Evolutionary conservation across 2,888 invertebrate species (phyloP).

Genomic region (Aspidiotus destructor): DNA sequence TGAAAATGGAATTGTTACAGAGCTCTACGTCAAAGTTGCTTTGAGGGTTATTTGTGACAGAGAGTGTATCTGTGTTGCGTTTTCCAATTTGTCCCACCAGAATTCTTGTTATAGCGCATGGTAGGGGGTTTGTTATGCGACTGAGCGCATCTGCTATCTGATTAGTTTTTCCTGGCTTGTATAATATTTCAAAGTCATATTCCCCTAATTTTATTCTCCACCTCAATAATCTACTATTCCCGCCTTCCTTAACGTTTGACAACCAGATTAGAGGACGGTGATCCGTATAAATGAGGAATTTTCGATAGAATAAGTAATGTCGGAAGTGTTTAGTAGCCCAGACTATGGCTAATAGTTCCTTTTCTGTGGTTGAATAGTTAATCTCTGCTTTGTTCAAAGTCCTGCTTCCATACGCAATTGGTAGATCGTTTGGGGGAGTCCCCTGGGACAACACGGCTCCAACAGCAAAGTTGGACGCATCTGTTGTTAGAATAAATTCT

Average conservation of each 20-base stretch:
- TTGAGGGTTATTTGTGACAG: no score
- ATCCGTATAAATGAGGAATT: slow-evolving; percentile 36
- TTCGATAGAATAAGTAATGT: slow-evolving; percentile 37
- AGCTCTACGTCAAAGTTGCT: no score
- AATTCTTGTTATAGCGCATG: no score
- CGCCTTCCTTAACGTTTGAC: slow-evolving; percentile 21
- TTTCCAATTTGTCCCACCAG: no score
- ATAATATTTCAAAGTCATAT: slow-evolving; percentile 24
- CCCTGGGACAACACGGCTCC: slow-evolving; percentile 38
- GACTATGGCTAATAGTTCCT: slow-evolving; percentile 39
- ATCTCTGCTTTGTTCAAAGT: slow-evolving; percentile 38
- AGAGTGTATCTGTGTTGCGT: no score
- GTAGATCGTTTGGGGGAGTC: slow-evolving; percentile 39
- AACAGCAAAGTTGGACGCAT: slow-evolving; percentile 35
- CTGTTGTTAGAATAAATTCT: slow-evolving; percentile 1
- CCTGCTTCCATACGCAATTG: slow-evolving; percentile 39
- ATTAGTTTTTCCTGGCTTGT: slow-evolving; percentile 26
- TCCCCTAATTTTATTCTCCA: slow-evolving; percentile 23
- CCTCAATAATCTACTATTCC: slow-evolving; percentile 5
- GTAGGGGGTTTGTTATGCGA: no score
- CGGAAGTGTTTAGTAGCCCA: slow-evolving; percentile 39
- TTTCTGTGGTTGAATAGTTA: slow-evolving; percentile 39
- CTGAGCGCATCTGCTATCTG: no score
- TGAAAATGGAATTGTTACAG: no score
- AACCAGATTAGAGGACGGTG: slow-evolving; percentile 20